A percentile compares a stretch with the other conserved stretches of the same genome.
These are phyloP conservation scores for Pristiophorus japonicus DNA, from an alignment of 2,113 vertebrate species.

Conservation along the genomic window DNA sequence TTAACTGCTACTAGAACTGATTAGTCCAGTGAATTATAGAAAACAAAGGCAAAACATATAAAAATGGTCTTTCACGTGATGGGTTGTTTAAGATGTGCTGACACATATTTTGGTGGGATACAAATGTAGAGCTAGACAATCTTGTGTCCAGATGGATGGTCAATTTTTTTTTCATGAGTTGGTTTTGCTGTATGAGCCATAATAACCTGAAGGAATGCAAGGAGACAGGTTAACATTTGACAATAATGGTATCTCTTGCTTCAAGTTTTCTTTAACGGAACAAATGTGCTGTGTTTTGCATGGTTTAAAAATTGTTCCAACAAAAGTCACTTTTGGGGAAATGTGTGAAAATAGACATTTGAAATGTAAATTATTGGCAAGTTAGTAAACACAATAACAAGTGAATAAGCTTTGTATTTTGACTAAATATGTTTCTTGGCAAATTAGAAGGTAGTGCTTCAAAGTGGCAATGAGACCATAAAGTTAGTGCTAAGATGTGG, in stretches of 20 bases:
- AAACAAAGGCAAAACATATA: background rate
- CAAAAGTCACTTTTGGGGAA: conserved; percentile 13
- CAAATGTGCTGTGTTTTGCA: background rate
- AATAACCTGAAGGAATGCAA: background rate
- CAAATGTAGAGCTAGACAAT: background rate
- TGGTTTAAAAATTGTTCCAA: background rate
- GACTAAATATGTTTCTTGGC: background rate
- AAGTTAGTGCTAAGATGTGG: background rate
- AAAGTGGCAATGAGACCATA: background rate
- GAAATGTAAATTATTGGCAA: background rate
- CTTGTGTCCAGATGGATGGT: background rate
- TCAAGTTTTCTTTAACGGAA: conserved; percentile 30
- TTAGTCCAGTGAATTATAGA: background rate
- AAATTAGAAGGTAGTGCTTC: background rate
- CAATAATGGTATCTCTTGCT: conserved; percentile 15
- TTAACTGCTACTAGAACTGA: background rate
- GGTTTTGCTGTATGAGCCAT: conserved; percentile 6
- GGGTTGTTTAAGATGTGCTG: background rate
- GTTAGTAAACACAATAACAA: background rate
- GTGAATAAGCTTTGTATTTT: conserved; percentile 3
- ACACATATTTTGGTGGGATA: background rate
- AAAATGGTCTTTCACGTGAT: background rate
- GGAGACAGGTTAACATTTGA: background rate
- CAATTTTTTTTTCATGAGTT: background rate
- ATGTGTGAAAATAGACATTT: background rate